Conservation (phyloP, 2,888 invertebrate genomes). For the Synergus laeviventris region DNA sequence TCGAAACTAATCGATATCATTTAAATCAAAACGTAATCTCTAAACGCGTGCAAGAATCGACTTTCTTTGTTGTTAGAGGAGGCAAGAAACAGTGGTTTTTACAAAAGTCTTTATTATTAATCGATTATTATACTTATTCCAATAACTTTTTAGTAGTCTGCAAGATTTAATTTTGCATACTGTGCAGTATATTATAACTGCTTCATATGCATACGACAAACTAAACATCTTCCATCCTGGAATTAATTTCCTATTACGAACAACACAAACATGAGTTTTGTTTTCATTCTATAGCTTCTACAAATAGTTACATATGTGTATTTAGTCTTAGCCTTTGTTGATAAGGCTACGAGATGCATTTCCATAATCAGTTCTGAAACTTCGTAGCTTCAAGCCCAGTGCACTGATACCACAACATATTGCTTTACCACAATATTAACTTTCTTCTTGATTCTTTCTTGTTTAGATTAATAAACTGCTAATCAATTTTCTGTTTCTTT, state of each 20-base stretch:
- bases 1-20: slow-evolving; percentile 39
- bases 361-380: not conserved
- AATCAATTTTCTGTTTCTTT: slow-evolving; percentile 9
- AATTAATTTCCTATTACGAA: slow-evolving; percentile 2
- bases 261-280: not conserved
- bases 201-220: not conserved
- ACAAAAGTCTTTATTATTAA: too few species aligned
- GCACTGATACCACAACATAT: not conserved
- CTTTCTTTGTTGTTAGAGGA: not conserved
- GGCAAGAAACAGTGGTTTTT: not conserved
- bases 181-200: not conserved
- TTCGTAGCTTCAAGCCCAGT: not conserved
- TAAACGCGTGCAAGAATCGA: not conserved
- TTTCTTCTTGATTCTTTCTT: not conserved
- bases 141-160: not conserved
- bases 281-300: not conserved
- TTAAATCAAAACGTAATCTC: not conserved
- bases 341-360: not conserved
- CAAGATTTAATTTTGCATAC: not conserved
- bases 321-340: not conserved
- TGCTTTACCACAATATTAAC: not conserved
- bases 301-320: not conserved
- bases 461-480: not conserved
- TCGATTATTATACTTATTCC: too few species aligned
- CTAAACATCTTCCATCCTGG: not conserved